Percentiles rank a stretch among this genome's conserved stretches.
phyloP scores from a whole-genome alignment of 2,113 vertebrate species.

The Cochlearius cochlearius region DNA sequence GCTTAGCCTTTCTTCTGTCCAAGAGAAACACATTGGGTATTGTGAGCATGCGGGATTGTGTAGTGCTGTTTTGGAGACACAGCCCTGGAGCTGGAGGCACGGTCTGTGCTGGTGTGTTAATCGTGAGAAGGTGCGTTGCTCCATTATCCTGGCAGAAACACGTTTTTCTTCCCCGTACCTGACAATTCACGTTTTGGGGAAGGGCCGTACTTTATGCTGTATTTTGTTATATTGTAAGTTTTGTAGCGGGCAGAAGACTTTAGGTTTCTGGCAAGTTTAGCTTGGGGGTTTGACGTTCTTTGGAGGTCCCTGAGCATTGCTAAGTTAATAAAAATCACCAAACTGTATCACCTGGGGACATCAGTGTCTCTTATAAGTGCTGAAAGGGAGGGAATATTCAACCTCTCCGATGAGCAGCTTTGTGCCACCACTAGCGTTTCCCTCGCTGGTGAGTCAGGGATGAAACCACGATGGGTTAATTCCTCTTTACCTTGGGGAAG shows the following conservation, averaged over 20 bases:
- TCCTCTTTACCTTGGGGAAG: not conserved
- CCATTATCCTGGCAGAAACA: not conserved
- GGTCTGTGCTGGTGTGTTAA: not conserved
- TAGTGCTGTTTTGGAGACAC: not conserved
- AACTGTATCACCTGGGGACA: rapidly evolving
- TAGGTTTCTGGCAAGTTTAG: not conserved
- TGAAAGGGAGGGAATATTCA: not conserved
- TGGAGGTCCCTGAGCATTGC: not conserved
- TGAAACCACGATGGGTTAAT: not conserved
- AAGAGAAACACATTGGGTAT: not conserved
- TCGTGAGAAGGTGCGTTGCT: rapidly evolving
- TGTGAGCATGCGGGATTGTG: rapidly evolving
- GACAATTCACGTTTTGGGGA: rapidly evolving
- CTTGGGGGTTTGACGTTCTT: not conserved
- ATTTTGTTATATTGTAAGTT: too few relatives aligned
- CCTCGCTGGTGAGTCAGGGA: not conserved
- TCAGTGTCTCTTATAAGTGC: not conserved
- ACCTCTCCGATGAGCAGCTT: not conserved
- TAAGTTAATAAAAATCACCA: not conserved
- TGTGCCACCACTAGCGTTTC: not conserved
- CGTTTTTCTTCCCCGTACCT: rapidly evolving
- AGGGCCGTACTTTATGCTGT: not conserved
- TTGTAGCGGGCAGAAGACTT: not conserved
- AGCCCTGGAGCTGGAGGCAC: not conserved
- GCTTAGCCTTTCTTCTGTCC: not conserved